Conservation (phyloP, 1,140 invertebrate species). For the Pseudobourletiella spinata region DNA sequence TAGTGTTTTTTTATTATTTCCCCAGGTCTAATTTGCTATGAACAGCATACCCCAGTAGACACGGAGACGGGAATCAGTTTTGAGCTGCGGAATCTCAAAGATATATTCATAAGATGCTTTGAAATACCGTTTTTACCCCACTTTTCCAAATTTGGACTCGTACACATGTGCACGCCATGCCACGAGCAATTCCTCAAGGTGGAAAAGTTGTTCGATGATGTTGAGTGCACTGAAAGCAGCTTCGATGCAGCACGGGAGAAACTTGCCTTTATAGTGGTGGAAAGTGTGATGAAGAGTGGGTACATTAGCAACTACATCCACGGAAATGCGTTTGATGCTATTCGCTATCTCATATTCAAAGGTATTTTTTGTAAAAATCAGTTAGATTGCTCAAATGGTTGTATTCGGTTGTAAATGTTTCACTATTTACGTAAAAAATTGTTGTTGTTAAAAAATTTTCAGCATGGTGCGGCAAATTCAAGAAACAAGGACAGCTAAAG, state of each 20-base stretch:
- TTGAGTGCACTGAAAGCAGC: background rate
- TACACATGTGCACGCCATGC: background rate
- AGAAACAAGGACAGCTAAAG: background rate
- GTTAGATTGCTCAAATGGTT: background rate
- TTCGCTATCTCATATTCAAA: constrained; percentile 6
- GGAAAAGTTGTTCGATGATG: background rate
- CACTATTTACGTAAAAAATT: background rate
- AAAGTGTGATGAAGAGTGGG: constrained; percentile 7
- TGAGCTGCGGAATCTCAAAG: background rate
- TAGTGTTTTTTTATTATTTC: too few species aligned
- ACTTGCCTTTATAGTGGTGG: constrained; percentile 5
- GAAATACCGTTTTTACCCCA: background rate
- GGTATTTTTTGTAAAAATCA: background rate
- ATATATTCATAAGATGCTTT: background rate
- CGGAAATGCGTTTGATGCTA: constrained; percentile 9
- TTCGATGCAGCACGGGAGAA: background rate
- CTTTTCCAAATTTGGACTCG: background rate
- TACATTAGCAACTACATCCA: constrained; percentile 5
- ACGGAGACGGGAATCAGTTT: background rate
- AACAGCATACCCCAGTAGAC: background rate
- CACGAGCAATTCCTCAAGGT: background rate
- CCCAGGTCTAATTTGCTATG: constrained; percentile 1
- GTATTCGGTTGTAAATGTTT: background rate
- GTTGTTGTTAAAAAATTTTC: background rate
- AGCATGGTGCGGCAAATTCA: background rate